Base-by-base conservation (phyloP, 2,888 invertebrate genomes). In the Peribatodes rhomboidaria region DNA sequence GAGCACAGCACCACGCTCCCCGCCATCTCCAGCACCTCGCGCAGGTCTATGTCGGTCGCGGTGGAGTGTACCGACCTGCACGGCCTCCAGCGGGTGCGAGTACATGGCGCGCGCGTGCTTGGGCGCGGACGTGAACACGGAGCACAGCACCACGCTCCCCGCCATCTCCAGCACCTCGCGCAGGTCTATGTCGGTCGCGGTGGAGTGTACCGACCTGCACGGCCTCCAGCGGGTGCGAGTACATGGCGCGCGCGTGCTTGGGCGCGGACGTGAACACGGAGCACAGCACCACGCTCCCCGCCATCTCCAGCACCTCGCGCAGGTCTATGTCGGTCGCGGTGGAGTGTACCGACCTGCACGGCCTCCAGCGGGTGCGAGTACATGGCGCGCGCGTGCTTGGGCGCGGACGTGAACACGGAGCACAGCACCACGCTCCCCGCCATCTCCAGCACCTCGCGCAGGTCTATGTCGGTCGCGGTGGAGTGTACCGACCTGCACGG, bases 91-190 rank as follows among this genome's bases (percentile, higher is more conserved):
- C 0, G 91, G 89, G 68, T 92, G 92, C 37, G 82, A 85, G 68
- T 86, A 92, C 86, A 86, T 85, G 2, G 87, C 84, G 20, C 81
- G 86, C 0, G 89, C 90, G 35, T 79, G 85, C 61, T 74, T 78
- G 3, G 58, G 80, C 0, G 61, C 46, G 0, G 37, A 39, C 0
- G 61, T 22, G 1, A 80, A 65, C 0, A 88, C 76, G 0, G 79
- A 70, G 44, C 87, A 89, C 14, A 80, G 71, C 0, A 88, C 47
- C 0, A 92, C 88, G 0, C 78, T 77, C 0, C 92, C 92, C 0
- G 90, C 91, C 14, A 91, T 52, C n/a, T n/a, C n/a, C n/a, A n/a
- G n/a, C n/a, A n/a, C n/a, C n/a, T n/a, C n/a, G n/a, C n/a, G n/a
- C n/a, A n/a, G n/a, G n/a, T n/a, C n/a, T n/a, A n/a, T n/a, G n/a